Evolutionary conservation across 2,888 invertebrate species (phyloP).

Genomic region (Pseudanteris insignis): DNA sequence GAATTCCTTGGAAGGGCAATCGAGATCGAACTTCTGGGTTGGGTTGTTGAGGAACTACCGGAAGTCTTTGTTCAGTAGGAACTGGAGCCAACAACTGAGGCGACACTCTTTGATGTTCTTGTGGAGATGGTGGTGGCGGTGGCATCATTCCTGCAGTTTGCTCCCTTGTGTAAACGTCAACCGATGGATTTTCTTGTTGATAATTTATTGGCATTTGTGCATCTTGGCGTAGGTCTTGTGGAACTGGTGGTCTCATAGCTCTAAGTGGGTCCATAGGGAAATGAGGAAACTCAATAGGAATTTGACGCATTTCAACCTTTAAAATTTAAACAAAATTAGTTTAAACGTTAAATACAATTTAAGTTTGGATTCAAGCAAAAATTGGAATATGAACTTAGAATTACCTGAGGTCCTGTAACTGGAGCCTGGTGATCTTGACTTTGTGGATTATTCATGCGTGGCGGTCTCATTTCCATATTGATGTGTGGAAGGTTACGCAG

Average conservation of each 20-base stretch:
- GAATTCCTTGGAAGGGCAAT: conserved; percentile 63
- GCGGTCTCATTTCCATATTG: conserved; percentile 58
- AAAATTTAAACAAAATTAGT: too few relatives aligned
- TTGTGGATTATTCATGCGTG: conserved; percentile 54
- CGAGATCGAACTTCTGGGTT: conserved; percentile 53
- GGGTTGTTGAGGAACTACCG: conserved; percentile 45
- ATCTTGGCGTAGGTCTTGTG: conserved; percentile 54
- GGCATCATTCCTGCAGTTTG: conserved; percentile 56
- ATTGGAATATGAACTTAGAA: too few relatives aligned
- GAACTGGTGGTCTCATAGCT: conserved; percentile 68
- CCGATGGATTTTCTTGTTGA: conserved; percentile 59
- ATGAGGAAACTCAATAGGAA: conserved; percentile 67
- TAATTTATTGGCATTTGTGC: conserved; percentile 53
- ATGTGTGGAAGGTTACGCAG: conserved; percentile 57
- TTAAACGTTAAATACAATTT: too few relatives aligned
- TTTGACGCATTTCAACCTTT: conserved; percentile 65
- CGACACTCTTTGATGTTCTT: conserved; percentile 50
- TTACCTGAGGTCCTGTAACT: conserved; percentile 49
- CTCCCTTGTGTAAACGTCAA: conserved; percentile 52
- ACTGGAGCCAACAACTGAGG: conserved; percentile 54
- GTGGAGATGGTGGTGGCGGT: conserved; percentile 51
- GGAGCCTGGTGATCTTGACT: conserved; percentile 37
- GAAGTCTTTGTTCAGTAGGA: conserved; percentile 52
- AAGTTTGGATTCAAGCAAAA: too few relatives aligned
- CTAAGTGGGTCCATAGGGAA: conserved; percentile 69